A percentile compares a stretch with the other conserved stretches of the same genome.
These are phyloP conservation scores for Eulemur macaco DNA, from an alignment of 2,113 vertebrate genomes.

Conservation along the genomic window DNA sequence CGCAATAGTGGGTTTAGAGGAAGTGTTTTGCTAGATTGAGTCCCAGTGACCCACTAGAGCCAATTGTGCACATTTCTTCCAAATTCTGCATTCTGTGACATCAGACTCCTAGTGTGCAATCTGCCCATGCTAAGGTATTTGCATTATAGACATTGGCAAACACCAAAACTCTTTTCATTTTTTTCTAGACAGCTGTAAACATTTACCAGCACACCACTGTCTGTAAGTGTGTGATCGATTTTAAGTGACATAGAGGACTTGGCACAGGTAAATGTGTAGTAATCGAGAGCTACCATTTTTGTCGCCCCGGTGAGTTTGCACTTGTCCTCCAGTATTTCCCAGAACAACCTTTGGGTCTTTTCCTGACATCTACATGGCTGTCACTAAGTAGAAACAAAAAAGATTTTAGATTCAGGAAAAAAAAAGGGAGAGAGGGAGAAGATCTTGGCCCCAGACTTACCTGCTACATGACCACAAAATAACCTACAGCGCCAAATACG, in stretches of 20 bases:
- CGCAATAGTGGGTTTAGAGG: fast-evolving
- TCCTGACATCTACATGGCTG: too few species aligned
- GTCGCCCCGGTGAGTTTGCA: neutral
- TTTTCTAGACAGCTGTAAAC: neutral
- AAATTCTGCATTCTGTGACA: fast-evolving
- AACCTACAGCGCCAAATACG: fast-evolving
- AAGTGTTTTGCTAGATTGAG: neutral
- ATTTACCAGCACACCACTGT: too few species aligned
- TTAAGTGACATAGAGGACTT: too few species aligned
- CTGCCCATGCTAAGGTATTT: fast-evolving
- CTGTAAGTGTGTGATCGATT: fast-evolving
- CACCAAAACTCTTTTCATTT: neutral
- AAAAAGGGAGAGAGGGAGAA: fast-evolving
- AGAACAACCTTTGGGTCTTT: neutral
- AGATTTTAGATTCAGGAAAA: too few species aligned
- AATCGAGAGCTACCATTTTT: neutral
- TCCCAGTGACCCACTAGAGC: neutral
- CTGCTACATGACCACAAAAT: too few species aligned
- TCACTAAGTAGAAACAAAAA: neutral
- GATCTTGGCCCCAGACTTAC: fast-evolving
- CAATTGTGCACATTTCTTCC: fast-evolving
- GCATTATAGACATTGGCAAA: neutral
- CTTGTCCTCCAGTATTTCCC: fast-evolving
- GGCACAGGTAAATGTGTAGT: neutral
- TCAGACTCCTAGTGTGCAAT: neutral